phyloP scores from a whole-genome alignment of 2,888 invertebrate species.

The Oxycera nigricornis region DNA sequence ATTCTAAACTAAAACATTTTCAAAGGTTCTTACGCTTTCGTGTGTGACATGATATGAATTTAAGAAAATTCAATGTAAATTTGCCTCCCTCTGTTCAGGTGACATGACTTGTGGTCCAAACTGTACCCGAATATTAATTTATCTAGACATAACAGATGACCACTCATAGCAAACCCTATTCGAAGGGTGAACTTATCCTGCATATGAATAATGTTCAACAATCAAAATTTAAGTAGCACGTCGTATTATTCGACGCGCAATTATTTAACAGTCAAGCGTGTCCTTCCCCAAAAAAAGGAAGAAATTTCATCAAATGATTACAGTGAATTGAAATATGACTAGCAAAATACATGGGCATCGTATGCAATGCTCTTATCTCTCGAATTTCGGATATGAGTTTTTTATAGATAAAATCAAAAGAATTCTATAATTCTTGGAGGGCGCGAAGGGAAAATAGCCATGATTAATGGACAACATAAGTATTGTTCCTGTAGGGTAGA shows the following conservation, averaged over 20 bases:
- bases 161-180: neutral
- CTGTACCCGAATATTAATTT: neutral
- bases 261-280: neutral
- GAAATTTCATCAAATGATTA: neutral
- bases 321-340: constrained; percentile 26
- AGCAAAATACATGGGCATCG: neutral
- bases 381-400: constrained; percentile 8
- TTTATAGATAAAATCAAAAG: neutral
- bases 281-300: neutral
- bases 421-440: neutral
- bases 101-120: too few species aligned
- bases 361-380: neutral
- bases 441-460: neutral
- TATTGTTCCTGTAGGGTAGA: neutral
- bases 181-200: too few species aligned
- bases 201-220: neutral
- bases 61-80: too few species aligned
- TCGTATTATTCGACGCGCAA: neutral
- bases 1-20: too few species aligned
- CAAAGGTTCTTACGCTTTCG: too few species aligned
- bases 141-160: neutral
- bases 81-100: too few species aligned
- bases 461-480: constrained; percentile 1
- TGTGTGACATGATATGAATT: too few species aligned
- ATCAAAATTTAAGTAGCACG: constrained; percentile 13